Evolutionary conservation across 2,888 invertebrate species (phyloP), one percentile per base, ranked within the genome.

Genomic region (Agrochola litura): DNA sequence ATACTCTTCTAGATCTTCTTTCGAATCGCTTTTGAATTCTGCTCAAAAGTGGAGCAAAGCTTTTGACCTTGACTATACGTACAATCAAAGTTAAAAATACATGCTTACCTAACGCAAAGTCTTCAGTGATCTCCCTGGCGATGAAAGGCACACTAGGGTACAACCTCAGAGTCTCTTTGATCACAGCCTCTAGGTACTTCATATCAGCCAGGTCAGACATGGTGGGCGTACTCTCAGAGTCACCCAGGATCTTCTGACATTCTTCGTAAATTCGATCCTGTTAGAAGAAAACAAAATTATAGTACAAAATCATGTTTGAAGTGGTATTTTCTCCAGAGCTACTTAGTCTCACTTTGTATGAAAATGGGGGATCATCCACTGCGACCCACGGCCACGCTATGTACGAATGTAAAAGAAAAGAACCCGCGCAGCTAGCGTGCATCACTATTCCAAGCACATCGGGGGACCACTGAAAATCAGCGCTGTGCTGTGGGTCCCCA

Each of bases 141-240:
- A 98, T 97, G 89, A 98, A 97, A 0, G 98, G 98, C 16, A 98
- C 98, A 87, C 97, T 97, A 0, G 98, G 98, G 86, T 97, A 97
- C 56, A 98, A 89, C 76, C 98, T 93, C 67, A 98, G 90, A 0
- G 97, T 96, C 90, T 98, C 98, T 91, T 98, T 98, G 68, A 98
- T 97, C 65, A 98, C 98, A 69, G 97, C 97, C 80, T 98, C 98
- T 86, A 98, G 91, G 88, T 98, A 98, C 87, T 97, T 97, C 97
- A 98, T 97, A 67, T 97, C 96, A 52, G 97, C 93, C 37, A 98
- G 92, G 73, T 97, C 97, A 0, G 97, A 94, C 94, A 97, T 96
- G 6, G 95, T 97, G 1, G 97, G 96, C 0, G 96, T 91, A 10
- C 97, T 95, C 0, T 96, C 92, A 1, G 91, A 91, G 54, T 87